Conservation (phyloP, 2,888 invertebrate genomes). For the Polydrusus pterygomalis region DNA sequence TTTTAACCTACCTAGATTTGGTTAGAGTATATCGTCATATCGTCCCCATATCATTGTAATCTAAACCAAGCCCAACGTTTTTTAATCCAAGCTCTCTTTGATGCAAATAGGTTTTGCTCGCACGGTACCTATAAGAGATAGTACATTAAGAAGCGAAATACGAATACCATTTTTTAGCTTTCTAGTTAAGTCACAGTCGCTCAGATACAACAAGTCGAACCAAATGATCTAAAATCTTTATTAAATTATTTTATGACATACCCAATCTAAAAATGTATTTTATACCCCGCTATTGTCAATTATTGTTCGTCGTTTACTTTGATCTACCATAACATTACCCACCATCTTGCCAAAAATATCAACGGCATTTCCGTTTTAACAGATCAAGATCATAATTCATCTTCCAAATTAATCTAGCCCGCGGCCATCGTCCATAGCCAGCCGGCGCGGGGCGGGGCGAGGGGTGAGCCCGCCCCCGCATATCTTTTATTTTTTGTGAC, state of each 20-base stretch:
- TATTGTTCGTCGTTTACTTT: neutral
- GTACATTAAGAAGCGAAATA: too few species aligned
- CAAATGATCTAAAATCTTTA: neutral
- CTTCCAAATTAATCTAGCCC: slow-evolving; percentile 39
- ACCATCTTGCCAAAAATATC: slow-evolving; percentile 19
- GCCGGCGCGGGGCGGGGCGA: slow-evolving; percentile 66
- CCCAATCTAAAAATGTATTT: neutral
- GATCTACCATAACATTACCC: slow-evolving; percentile 6
- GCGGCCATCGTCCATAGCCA: slow-evolving; percentile 41
- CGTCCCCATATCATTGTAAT: too few species aligned
- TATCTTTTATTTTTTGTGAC: slow-evolving; percentile 62
- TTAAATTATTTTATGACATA: neutral
- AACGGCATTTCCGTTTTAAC: slow-evolving; percentile 30
- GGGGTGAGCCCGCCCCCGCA: slow-evolving; percentile 64
- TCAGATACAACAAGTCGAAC: too few species aligned
- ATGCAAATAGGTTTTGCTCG: too few species aligned
- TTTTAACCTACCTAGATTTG: too few species aligned
- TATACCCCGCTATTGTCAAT: neutral
- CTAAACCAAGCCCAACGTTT: too few species aligned
- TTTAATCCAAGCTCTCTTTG: too few species aligned
- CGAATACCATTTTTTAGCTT: too few species aligned
- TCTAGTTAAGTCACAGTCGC: too few species aligned
- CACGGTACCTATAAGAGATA: too few species aligned
- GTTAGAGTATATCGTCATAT: too few species aligned
- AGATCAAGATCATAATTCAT: slow-evolving; percentile 38